These are phyloP conservation scores for Antheraea mylitta DNA, from an alignment of 1,140 invertebrate species.

Conservation along the genomic window DNA sequence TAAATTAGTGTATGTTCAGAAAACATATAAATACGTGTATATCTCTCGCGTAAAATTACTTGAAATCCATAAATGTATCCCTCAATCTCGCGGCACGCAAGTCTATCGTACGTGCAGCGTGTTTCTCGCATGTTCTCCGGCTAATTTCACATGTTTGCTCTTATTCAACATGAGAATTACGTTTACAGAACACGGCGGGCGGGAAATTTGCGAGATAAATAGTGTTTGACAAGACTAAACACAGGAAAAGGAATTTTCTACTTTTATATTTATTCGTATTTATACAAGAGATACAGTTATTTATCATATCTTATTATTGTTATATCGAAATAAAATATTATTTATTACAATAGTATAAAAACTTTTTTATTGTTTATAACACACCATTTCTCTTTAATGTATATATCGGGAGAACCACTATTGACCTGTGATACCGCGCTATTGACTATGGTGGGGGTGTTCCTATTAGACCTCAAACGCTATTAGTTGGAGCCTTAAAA, in stretches of 20 bases:
- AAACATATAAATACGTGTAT: no score
- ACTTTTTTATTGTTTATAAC: no score
- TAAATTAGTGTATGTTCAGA: no score
- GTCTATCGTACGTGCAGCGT: slow-evolving; percentile 25
- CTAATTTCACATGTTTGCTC: slow-evolving; percentile 45
- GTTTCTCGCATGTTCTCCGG: slow-evolving; percentile 37
- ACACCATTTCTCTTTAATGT: no score
- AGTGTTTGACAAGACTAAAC: slow-evolving; percentile 18
- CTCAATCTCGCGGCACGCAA: slow-evolving; percentile 11
- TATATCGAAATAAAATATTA: no score
- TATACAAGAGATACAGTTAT: background rate
- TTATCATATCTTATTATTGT: background rate
- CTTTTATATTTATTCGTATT: slow-evolving; percentile 10
- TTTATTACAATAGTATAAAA: no score
- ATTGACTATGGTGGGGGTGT: no score
- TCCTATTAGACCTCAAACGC: no score
- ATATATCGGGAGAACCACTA: no score
- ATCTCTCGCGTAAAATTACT: background rate
- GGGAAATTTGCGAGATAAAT: slow-evolving; percentile 33
- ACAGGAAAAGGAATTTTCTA: background rate
- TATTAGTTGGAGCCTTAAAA: no score
- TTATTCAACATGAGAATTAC: slow-evolving; percentile 31
- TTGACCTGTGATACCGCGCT: no score
- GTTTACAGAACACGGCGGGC: slow-evolving; percentile 28
- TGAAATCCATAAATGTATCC: background rate